Conservation (phyloP, 1,140 invertebrate species). For the Antheraea pernyi region DNA sequence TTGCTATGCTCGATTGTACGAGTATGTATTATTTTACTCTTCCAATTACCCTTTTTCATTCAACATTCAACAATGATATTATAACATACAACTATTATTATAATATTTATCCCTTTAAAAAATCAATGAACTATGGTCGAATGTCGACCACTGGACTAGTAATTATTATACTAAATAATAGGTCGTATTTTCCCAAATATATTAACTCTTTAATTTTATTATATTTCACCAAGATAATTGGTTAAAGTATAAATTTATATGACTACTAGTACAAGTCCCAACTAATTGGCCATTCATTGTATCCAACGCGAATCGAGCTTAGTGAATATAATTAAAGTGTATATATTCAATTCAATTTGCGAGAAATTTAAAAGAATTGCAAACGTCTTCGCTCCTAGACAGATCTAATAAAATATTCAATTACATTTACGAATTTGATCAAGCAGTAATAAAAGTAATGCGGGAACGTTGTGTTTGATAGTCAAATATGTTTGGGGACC, state of each 20-base stretch:
- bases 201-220: neutral
- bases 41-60: too few species aligned
- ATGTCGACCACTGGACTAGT: too few species aligned
- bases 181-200: neutral
- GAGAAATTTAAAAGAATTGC: neutral
- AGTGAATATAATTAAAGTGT: neutral
- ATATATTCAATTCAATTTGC: conserved; percentile 2
- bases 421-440: conserved; percentile 12
- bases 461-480: conserved; percentile 7
- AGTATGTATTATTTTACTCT: too few species aligned
- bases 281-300: neutral
- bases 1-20: too few species aligned
- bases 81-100: too few species aligned
- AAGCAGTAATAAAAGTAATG: conserved; percentile 13
- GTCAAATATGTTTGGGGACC: conserved; percentile 16
- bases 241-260: neutral
- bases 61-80: too few species aligned
- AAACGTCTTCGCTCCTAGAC: neutral
- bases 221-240: neutral
- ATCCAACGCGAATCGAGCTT: neutral
- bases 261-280: neutral
- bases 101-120: too few species aligned
- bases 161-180: neutral
- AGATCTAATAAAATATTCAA: conserved; percentile 10
- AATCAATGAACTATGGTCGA: too few species aligned